Base-by-base conservation (phyloP, 2,113 vertebrate species). In the Dipodomys ordii region DNA sequence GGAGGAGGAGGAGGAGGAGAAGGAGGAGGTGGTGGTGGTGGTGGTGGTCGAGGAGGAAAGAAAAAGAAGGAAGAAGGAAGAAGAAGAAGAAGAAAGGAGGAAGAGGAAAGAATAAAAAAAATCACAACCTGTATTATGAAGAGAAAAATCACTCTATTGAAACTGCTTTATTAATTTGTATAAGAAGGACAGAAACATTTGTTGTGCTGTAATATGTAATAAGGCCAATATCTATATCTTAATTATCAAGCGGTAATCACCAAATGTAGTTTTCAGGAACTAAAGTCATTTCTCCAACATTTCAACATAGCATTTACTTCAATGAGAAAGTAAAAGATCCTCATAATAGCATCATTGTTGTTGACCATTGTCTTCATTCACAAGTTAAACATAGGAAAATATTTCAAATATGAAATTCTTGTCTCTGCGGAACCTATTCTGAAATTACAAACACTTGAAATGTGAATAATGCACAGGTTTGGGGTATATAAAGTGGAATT, bases 311-410 rank as follows among this genome's bases (percentile, higher is more conserved):
- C 78, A 86, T 93, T 94, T 72, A 30, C 16, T 77, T 82, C 69
- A 76, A 20, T 30, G 2, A 86, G 60, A 88, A 92, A 67, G 90
- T 22, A 83, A 83, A 60, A 60, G 20, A 46, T 83, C 27, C 15
- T 91, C 83, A 97, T 81, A 90, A 71, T 91, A 71, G 86, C 32
- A 78, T 0, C 68, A 80, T 83, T 35, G 8, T 79, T 88, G 68
- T 62, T 44, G 27, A 60, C 28, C 25, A 88, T 2, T 77, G 13
- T n/a, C 87, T 88, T 89, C 93, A 95, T 62, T 91, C 82, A 80
- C n/a, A 62, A 91, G 53, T 90, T 71, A 95, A 90, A 79, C 9
- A 92, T 71, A 96, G 91, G 32, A 92, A 96, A 95, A 53, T 71
- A 91, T 83, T 91, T 93, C 89, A 95, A 91, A 81, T 83, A 90